phyloP scores from a whole-genome alignment of 1,140 invertebrate species.

The Mamestra configurata region DNA sequence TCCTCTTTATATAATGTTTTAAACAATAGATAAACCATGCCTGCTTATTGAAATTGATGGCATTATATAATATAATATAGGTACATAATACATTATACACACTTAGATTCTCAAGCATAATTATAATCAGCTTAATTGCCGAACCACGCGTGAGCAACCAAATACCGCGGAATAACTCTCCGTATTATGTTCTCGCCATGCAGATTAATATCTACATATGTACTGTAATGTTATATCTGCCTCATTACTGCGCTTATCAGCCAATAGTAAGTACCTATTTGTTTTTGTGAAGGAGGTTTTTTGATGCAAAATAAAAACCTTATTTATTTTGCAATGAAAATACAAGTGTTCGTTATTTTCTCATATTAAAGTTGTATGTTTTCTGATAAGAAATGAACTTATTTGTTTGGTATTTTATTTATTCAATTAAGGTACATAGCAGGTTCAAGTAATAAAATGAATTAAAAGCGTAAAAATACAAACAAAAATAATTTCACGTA shows the following conservation, averaged over 20 bases:
- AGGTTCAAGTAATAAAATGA: not conserved
- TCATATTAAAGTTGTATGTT: too few species aligned
- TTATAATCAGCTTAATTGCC: constrained; percentile 42
- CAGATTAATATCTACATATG: not conserved
- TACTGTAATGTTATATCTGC: not conserved
- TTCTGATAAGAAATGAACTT: not conserved
- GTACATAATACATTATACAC: not conserved
- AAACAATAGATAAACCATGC: too few species aligned
- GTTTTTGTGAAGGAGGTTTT: too few species aligned
- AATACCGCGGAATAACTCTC: not conserved
- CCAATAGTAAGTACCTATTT: too few species aligned
- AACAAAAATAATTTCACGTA: not conserved
- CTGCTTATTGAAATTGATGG: too few species aligned
- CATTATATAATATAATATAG: too few species aligned
- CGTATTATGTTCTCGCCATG: not conserved
- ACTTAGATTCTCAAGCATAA: not conserved
- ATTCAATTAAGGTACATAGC: not conserved
- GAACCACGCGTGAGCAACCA: constrained; percentile 5
- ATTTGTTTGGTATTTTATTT: not conserved
- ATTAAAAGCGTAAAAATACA: not conserved
- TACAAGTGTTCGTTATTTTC: too few species aligned
- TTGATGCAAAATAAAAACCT: too few species aligned
- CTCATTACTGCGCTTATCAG: not conserved
- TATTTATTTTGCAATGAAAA: too few species aligned
- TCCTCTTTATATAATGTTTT: too few species aligned